phyloP scores from a whole-genome alignment of 2,888 invertebrate species.

The Hypolimnas misippus region DNA sequence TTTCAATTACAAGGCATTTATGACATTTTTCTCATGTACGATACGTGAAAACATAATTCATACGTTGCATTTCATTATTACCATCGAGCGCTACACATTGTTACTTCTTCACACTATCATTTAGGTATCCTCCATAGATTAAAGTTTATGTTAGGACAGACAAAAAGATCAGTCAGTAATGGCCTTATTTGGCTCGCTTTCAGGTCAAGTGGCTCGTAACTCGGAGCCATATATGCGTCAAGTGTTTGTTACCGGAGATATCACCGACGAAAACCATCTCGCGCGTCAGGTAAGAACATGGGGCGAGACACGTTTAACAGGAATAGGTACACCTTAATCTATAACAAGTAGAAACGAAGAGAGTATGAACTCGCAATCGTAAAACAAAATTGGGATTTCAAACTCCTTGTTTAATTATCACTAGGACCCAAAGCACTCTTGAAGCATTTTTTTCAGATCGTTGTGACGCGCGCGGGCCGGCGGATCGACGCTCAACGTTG shows the following conservation, averaged over 20 bases:
- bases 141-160: conserved; percentile 35
- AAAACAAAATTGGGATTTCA: conserved; percentile 60
- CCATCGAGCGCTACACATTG: conserved; percentile 29
- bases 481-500: conserved; percentile 62
- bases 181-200: conserved; percentile 73
- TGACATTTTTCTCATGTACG: conserved; percentile 15
- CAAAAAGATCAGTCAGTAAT: conserved; percentile 60
- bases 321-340: conserved; percentile 23
- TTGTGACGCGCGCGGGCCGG: conserved; percentile 58
- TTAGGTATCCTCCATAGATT: conserved; percentile 20
- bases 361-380: conserved; percentile 71
- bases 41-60: neutral
- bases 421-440: conserved; percentile 66
- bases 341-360: conserved; percentile 23
- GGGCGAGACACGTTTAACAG: conserved; percentile 28
- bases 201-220: conserved; percentile 94
- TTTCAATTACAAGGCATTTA: conserved; percentile 37
- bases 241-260: conserved; percentile 91
- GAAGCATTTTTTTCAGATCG: conserved; percentile 75
- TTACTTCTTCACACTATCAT: conserved; percentile 20
- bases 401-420: conserved; percentile 52
- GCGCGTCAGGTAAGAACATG: conserved; percentile 85
- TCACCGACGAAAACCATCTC: conserved; percentile 84
- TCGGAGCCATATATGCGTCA: conserved; percentile 98
- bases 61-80: conserved; percentile 18